These are phyloP conservation scores for Irena cyanogastra DNA, from an alignment of 2,113 vertebrate species.

Conservation along the genomic window DNA sequence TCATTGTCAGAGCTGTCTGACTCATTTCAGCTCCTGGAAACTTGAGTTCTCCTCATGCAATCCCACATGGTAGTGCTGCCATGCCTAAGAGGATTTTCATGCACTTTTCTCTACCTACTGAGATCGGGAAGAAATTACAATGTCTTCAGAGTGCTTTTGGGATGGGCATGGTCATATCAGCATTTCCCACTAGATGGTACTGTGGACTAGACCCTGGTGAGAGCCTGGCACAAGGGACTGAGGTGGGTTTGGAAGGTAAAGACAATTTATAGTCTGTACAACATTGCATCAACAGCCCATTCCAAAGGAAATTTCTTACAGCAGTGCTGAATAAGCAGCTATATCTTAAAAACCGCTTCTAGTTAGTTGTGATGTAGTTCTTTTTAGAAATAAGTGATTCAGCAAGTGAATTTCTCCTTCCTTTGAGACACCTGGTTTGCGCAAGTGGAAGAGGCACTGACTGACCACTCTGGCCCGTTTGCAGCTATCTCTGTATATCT, in stretches of 20 bases:
- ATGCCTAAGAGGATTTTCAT: neutral
- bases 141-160: neutral
- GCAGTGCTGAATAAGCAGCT: slow-evolving; percentile 30
- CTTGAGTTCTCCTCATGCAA: neutral
- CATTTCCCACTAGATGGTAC: slow-evolving; percentile 38
- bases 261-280: neutral
- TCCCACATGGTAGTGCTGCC: neutral
- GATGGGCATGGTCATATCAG: neutral
- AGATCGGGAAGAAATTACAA: neutral
- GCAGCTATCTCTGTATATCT: neutral
- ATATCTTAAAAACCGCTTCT: neutral
- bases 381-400: neutral
- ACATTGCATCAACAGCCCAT: neutral
- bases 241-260: neutral
- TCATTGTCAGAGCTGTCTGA: neutral
- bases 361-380: neutral
- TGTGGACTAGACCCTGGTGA: slow-evolving; percentile 2
- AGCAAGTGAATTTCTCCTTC: neutral
- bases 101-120: neutral
- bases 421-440: neutral
- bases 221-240: no score
- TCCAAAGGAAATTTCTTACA: neutral
- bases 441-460: neutral
- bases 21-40: neutral
- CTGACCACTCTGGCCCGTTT: neutral